Evolutionary conservation across 2,113 vertebrate genomes (phyloP), one percentile per base, ranked within the genome.

Genomic region (Procapra przewalskii): DNA sequence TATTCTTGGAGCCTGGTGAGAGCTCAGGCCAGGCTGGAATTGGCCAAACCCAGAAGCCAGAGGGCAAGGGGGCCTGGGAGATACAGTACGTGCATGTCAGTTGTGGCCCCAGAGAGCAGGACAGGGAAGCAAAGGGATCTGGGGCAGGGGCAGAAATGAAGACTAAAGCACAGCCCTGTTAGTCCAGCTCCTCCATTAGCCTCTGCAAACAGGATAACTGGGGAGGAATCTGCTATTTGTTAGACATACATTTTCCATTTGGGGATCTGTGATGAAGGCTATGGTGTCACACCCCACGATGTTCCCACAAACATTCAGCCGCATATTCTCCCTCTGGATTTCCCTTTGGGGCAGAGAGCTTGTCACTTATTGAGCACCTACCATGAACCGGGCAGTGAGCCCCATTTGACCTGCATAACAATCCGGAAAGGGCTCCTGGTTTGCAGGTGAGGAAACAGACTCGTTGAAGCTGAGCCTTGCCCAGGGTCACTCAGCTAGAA

Each of bases 391-490:
- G 57, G 48, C 62, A 57, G 6, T 0, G 45, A 54, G 12, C 57
- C 2, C 36, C 17, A 0, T 29, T 23, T 81, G 54, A 77, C n/a
- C 57, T n/a, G 52, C 62, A 86, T 33, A 57, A 27, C 0, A 3
- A 62, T 89, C 54, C 67, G 48, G 0, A 48, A 40, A 87, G 45
- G 13, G 33, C 15, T 60, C 6, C 7, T 5, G 12, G 27, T 55
- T 90, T 89, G 29, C 94, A 96, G 33, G 79, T 83, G 31, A 91
- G 43, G 50, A 95, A 84, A 90, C 48, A 82, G 57, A 36, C 27
- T 92, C 25, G 6, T 17, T 71, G 60, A 59, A 50, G 17, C 45
- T 33, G 10, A 15, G 4, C 52, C 62, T 64, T 52, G 54, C 25
- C 81, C 62, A 59, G 54, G 40, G 71, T 81, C 55, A 29, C 57